These are phyloP conservation scores for Ciconia nigra DNA, from an alignment of 2,797 vertebrate genomes.

Conservation along the genomic window DNA sequence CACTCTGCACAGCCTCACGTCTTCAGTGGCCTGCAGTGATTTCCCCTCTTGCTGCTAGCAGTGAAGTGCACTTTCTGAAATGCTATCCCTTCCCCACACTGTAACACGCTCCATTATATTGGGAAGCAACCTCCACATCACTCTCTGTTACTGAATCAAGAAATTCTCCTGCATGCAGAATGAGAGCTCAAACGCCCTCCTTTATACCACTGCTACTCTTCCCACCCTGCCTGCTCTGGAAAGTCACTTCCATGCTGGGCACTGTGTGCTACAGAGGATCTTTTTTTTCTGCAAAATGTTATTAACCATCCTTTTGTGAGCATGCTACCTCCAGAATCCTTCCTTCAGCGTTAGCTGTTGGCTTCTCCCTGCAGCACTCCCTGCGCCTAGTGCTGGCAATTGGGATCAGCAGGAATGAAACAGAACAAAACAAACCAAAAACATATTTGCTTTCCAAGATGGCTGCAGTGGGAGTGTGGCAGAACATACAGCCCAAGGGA, in stretches of 20 bases:
- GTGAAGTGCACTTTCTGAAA: background rate
- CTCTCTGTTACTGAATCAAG: background rate
- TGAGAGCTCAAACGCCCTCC: background rate
- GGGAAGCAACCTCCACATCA: background rate
- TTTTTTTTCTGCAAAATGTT: background rate
- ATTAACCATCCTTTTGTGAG: background rate
- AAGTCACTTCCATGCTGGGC: background rate
- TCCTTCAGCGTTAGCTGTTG: background rate
- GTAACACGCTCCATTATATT: background rate
- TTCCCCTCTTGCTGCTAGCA: background rate
- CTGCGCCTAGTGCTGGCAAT: slow-evolving; percentile 18
- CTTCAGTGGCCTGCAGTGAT: background rate
- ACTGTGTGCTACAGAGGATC: background rate
- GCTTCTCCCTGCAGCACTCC: slow-evolving; percentile 1
- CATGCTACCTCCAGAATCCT: background rate
- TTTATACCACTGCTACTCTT: background rate
- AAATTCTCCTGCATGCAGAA: background rate
- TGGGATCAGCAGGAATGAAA: background rate
- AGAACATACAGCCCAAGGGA: background rate
- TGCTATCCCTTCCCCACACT: accelerated
- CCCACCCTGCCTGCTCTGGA: background rate
- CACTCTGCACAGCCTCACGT: background rate
- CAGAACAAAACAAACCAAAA: background rate
- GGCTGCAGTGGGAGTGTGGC: slow-evolving; percentile 13
- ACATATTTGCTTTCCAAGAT: background rate